Conservation (phyloP, 1,140 invertebrate genomes). For the Drosophila sturtevanti region DNA sequence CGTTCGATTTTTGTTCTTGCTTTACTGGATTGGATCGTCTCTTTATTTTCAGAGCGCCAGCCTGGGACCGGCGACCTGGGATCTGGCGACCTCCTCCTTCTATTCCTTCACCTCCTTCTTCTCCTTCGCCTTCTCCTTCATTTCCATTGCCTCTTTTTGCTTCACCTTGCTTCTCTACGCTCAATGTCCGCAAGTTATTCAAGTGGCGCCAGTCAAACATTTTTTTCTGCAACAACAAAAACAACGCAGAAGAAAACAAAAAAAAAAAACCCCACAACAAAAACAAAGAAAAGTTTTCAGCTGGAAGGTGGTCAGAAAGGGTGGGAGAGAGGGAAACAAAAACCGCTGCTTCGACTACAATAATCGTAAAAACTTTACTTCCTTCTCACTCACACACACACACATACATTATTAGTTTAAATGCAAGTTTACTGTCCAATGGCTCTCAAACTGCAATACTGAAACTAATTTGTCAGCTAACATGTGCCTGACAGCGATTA, state of each 20-base stretch:
- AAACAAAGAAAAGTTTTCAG: not conserved
- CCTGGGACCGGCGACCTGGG: not conserved
- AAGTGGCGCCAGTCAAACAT: conserved; percentile 79
- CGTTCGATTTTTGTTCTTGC: conserved; percentile 66
- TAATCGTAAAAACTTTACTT: conserved; percentile 1
- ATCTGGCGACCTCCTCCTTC: conserved; percentile 1
- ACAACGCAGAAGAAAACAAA: conserved; percentile 24
- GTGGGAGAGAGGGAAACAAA: not conserved
- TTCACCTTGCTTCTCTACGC: not conserved
- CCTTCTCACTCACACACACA: too few species aligned
- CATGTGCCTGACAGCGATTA: not conserved
- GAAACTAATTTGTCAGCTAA: conserved; percentile 8
- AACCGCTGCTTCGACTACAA: not conserved
- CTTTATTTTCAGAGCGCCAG: conserved; percentile 53
- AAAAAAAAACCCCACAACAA: conserved; percentile 26
- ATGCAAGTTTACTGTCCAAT: conserved; percentile 12
- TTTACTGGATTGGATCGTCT: conserved; percentile 69
- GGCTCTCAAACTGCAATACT: conserved; percentile 38
- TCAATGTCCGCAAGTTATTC: conserved; percentile 62
- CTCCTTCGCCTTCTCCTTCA: not conserved
- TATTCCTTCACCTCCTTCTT: not conserved
- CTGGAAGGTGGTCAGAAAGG: not conserved
- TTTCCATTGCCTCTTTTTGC: too few species aligned
- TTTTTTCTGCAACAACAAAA: conserved; percentile 48
- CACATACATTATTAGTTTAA: too few species aligned